These are phyloP conservation scores for Epiblema foenella DNA, from an alignment of 2,888 invertebrate species.

Conservation along the genomic window DNA sequence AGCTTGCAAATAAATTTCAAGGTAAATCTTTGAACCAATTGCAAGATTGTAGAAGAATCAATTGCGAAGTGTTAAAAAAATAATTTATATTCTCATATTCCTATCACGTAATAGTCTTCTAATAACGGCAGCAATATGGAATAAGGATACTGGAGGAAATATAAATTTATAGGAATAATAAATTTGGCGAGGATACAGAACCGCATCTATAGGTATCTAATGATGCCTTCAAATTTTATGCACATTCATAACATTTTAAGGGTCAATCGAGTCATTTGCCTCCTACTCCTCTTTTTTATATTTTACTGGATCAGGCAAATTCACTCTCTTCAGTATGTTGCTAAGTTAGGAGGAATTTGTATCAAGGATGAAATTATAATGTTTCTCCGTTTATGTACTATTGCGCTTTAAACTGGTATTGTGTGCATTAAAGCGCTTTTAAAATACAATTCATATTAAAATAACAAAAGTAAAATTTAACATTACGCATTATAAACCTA, in stretches of 20 bases:
- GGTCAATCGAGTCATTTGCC: background rate
- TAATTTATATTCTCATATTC: background rate
- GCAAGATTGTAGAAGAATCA: background rate
- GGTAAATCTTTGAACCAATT: background rate
- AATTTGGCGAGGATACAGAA: background rate
- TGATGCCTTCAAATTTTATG: slow-evolving; percentile 20
- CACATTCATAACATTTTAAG: slow-evolving; percentile 22
- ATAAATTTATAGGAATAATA: too few species aligned
- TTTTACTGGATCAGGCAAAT: background rate
- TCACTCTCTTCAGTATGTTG: background rate
- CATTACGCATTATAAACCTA: too few species aligned
- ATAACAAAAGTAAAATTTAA: too few species aligned
- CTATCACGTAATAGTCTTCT: background rate
- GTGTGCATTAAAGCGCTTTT: too few species aligned
- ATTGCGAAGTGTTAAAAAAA: background rate
- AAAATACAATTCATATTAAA: too few species aligned
- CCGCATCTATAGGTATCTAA: background rate
- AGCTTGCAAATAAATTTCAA: background rate
- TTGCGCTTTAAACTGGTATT: too few species aligned
- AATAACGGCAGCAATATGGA: background rate
- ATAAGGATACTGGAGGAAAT: slow-evolving; percentile 3
- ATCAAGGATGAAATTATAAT: too few species aligned
- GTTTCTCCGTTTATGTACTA: too few species aligned
- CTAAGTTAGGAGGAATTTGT: too few species aligned
- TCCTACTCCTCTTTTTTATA: slow-evolving; percentile 3